Base-by-base conservation (phyloP, 2,797 vertebrate species). In the Prionace glauca region DNA sequence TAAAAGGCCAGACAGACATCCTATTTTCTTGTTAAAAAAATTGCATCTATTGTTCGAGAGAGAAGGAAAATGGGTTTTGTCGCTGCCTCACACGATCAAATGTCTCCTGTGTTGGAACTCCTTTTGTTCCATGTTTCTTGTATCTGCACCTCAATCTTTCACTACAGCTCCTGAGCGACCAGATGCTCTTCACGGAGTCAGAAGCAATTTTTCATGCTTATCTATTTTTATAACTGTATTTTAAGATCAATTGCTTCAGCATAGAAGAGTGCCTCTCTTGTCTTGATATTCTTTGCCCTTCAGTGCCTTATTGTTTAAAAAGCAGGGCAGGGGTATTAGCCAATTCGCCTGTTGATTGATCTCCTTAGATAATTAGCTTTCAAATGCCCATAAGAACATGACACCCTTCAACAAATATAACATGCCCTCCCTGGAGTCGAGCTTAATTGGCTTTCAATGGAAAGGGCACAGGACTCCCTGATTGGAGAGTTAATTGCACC, bases 381-480 rank as follows among this genome's bases (percentile, higher is more conserved):
- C n/a, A 69, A 69, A 92, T 92, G 90, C 90, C 67, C 90, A 92
- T 41, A 67, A 92, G 65, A 92, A 92, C 90, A 69, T 92, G 90
- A 69, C 90, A 92, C 26, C n/a, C 65, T 69, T 92, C 90, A 69
- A 12, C 20, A 18, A 92, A 92, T 91, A 16, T 92, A 69, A 92
- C 90, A 92, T 26, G n/a, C 62, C 36, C 36, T 92, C 65, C 65
- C 65, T 41, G 20, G 65, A 69, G 90, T 24, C 20, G 0, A 67
- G 67, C 36, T 69, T 69, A 92, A 92, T 92, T 92, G 90, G n/a
- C 20, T 69, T 92, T 92, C 65, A 69, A 67, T 20, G 36, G 41
- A 69, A 92, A 69, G 20, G 90, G 90, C 90, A 92, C 10, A 69
- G 3, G 65, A 10, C 20, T 69, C 3, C 18, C 20, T 41, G 62